Evolutionary conservation across 2,888 invertebrate species (phyloP), one percentile per base, ranked within the genome.

Genomic region (Synergus japonicus): DNA sequence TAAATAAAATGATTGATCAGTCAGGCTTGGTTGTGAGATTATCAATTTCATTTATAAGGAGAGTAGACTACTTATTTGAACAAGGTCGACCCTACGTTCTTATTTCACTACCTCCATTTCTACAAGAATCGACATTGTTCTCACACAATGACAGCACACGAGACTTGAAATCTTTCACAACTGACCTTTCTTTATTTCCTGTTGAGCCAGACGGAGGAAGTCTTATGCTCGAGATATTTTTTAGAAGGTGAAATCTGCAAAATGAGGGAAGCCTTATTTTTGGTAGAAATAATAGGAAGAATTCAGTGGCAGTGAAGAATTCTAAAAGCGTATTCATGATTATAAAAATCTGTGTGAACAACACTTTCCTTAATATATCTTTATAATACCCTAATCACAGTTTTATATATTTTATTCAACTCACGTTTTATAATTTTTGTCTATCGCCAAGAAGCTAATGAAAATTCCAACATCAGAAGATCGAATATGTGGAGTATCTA

Each of bases 41-140:
- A 67, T 37, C 69, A 8, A 15, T 22, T 49, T 37, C 37, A 49
- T 15, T 69, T 69, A 49, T 69, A 69, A 69, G 9, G 8, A 58
- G 9, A 18, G 37, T 37, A 49, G 49, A 69, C n/a, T 54, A 37
- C 29, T 73, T 73, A 60, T 73, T 73, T 73, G 4, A 29, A 73
- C 9, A 49, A 73, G 46, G 46, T n/a, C 12, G 4, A 49, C 4
- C 37, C 15, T 29, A 18, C n/a, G n/a, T 49, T 69, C 15, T 73
- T 29, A 22, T 67, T 46, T 67, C 64, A 15, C 43, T 65, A n/a
- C 7, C 9, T 65, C 29, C n/a, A 9, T 41, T 43, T 54, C 22
- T 54, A 37, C 29, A 43, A 69, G 63, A 82, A 82, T 76, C 78
- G 78, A 73, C 69, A 82, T 82, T 79, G 78, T 82, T 78, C 63